Percentiles rank a stretch among this genome's conserved stretches.
phyloP scores from a whole-genome alignment of 2,797 vertebrate species.

The Ptychadena robeensis region DNA sequence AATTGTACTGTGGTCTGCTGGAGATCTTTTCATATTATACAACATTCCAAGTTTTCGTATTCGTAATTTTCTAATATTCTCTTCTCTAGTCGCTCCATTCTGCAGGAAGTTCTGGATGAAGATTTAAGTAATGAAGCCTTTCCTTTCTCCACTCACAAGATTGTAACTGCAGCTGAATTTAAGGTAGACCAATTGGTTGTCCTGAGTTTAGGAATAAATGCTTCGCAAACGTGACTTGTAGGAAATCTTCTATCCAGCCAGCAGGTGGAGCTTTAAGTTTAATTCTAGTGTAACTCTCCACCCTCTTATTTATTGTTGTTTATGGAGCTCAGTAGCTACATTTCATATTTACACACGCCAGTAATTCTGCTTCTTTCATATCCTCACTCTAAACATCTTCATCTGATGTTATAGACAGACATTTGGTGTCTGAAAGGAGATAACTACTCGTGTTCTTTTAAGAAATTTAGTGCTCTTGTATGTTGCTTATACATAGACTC shows the following conservation, averaged over 20 bases:
- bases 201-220: too few relatives aligned
- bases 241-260: neutral
- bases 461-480: too few relatives aligned
- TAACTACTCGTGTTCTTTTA: too few relatives aligned
- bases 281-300: neutral
- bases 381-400: too few relatives aligned
- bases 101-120: constrained; percentile 87
- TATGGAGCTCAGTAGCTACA: neutral
- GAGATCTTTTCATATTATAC: too few relatives aligned
- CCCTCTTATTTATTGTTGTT: neutral
- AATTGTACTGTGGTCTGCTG: too few relatives aligned
- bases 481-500: too few relatives aligned
- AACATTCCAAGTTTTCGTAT: too few relatives aligned
- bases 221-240: too few relatives aligned
- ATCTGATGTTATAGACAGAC: too few relatives aligned
- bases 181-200: constrained; percentile 71
- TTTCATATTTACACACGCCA: neutral
- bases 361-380: too few relatives aligned
- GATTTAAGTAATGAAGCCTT: constrained; percentile 91
- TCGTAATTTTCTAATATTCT: neutral
- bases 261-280: neutral
- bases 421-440: too few relatives aligned
- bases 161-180: constrained; percentile 82
- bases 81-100: constrained; percentile 79
- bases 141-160: constrained; percentile 91